phyloP scores from a whole-genome alignment of 2,113 vertebrate genomes.

The Astur gentilis region DNA sequence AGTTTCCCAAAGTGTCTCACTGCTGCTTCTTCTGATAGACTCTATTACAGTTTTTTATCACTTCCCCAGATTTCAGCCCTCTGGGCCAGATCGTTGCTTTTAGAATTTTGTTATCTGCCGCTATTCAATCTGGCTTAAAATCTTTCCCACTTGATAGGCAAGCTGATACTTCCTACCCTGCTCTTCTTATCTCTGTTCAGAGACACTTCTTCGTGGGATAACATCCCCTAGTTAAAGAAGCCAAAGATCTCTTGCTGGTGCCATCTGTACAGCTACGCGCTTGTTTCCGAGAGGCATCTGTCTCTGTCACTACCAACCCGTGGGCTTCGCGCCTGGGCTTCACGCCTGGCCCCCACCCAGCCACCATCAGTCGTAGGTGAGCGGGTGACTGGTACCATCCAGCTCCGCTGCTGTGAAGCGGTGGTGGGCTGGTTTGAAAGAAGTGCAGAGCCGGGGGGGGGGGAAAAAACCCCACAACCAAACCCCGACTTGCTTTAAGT shows the following conservation, averaged over 20 bases:
- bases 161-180: neutral
- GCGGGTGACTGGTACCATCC: neutral
- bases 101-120: neutral
- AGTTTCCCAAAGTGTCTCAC: neutral
- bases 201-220: neutral
- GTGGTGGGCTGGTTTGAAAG: neutral
- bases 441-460: neutral
- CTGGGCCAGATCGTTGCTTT: slow-evolving; percentile 29
- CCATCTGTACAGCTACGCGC: slow-evolving; percentile 4
- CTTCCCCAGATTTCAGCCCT: slow-evolving; percentile 38
- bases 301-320: slow-evolving; percentile 2
- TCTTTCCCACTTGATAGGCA: slow-evolving; percentile 22
- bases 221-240: neutral
- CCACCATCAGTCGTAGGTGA: neutral
- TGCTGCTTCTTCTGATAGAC: neutral
- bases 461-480: rapidly evolving
- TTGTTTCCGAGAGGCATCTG: slow-evolving; percentile 31
- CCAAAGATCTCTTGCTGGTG: slow-evolving; percentile 40
- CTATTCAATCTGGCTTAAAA: neutral
- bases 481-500: neutral
- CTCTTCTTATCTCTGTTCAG: slow-evolving; percentile 15
- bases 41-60: slow-evolving; percentile 20
- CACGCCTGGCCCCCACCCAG: neutral
- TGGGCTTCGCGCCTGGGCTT: neutral
- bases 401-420: neutral